Conservation (phyloP, 2,113 vertebrate genomes). For the Lucifuga dentata region DNA sequence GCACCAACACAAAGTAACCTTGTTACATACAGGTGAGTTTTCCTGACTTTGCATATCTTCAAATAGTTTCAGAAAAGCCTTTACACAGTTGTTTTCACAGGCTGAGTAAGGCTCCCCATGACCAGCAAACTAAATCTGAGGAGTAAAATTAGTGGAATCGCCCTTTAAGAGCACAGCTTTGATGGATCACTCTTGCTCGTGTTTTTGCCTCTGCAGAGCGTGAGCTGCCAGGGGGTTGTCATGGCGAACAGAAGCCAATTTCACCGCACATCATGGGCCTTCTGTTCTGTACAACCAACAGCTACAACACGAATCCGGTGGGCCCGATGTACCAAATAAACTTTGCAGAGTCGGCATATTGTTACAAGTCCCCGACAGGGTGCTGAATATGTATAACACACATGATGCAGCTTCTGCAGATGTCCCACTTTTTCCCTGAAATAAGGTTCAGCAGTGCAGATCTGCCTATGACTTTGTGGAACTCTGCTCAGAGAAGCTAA, state of each 20-base stretch:
- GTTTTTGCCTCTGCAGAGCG: constrained; percentile 1
- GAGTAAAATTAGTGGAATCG: no score
- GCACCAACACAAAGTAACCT: no score
- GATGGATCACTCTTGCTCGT: not conserved
- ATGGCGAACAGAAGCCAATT: not conserved
- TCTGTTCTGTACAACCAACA: constrained; percentile 22
- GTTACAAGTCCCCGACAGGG: constrained; percentile 49
- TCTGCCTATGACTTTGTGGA: constrained; percentile 13
- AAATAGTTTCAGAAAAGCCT: no score
- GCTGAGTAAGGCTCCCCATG: no score
- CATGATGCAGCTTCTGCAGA: constrained; percentile 34
- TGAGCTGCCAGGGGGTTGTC: constrained; percentile 21
- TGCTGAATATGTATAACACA: constrained; percentile 59
- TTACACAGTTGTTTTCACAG: no score
- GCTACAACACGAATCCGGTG: constrained; percentile 32
- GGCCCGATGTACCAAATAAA: constrained; percentile 49
- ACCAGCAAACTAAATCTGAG: no score
- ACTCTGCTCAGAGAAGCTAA: no score
- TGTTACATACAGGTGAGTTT: no score
- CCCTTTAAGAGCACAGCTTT: no score
- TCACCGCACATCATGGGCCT: constrained; percentile 12
- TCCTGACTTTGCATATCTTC: no score
- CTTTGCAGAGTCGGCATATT: constrained; percentile 55
- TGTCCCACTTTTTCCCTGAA: constrained; percentile 60
- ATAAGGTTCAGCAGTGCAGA: constrained; percentile 2